Conservation (phyloP, 2,797 vertebrate species). For the Astyanax mexicanus region DNA sequence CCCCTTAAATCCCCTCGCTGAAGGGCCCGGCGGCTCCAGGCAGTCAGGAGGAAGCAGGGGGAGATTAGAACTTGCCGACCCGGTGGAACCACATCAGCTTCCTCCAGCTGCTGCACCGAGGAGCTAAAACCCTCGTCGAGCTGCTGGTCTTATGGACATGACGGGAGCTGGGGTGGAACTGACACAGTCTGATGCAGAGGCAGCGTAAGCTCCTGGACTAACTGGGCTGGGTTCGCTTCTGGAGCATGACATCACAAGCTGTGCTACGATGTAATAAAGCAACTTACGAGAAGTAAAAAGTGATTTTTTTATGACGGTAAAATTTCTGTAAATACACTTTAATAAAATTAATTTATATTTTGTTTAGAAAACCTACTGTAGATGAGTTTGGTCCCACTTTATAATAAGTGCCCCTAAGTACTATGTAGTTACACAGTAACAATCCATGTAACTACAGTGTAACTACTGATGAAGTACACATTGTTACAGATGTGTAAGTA, state of each 20-base stretch:
- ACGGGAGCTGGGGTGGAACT: not conserved
- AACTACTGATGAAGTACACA: too few relatives aligned
- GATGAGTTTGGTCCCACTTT: too few relatives aligned
- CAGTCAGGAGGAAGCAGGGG: not conserved
- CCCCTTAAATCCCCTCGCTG: not conserved
- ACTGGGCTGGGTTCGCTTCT: not conserved
- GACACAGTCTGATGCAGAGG: conserved; percentile 4
- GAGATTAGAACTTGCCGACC: not conserved
- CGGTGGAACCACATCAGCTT: not conserved
- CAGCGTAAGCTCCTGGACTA: not conserved
- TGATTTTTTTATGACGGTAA: too few relatives aligned
- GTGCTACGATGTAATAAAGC: not conserved
- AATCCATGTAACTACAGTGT: too few relatives aligned
- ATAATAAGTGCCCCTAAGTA: too few relatives aligned
- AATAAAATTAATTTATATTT: too few relatives aligned
- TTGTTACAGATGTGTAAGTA: too few relatives aligned
- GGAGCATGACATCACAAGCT: not conserved
- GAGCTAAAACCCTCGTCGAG: not conserved
- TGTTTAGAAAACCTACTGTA: too few relatives aligned
- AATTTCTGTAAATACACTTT: too few relatives aligned
- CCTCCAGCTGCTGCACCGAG: not conserved
- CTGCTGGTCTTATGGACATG: not conserved
- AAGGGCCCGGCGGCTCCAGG: too few relatives aligned
- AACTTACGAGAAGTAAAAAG: too few relatives aligned
- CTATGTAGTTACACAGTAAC: too few relatives aligned